Evolutionary conservation across 1,140 invertebrate genomes (phyloP).

Genomic region (Hylaeus anthracinus): DNA sequence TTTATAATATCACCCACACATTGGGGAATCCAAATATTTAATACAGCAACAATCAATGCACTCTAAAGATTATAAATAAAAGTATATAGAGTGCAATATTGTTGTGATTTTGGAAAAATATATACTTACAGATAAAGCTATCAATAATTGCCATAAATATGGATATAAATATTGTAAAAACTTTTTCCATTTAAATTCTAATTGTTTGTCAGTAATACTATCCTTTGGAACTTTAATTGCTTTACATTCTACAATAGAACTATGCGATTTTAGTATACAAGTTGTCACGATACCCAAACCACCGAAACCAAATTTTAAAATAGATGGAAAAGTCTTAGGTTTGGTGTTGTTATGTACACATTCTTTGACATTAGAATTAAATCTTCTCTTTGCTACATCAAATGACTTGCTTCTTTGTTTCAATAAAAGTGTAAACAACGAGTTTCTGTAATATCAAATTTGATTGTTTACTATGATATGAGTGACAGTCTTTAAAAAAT

Average conservation of each 20-base stretch:
- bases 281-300: constrained; percentile 43
- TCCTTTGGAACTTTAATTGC: constrained; percentile 21
- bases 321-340: constrained; percentile 3
- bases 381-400: constrained; percentile 48
- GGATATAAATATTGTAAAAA: constrained; percentile 85
- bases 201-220: constrained; percentile 14
- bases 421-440: constrained; percentile 29
- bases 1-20: constrained; percentile 90
- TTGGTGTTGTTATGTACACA: background rate
- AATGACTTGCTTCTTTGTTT: constrained; percentile 32
- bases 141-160: constrained; percentile 82
- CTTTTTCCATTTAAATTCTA: constrained; percentile 82
- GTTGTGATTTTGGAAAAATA: background rate
- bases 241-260: constrained; percentile 34
- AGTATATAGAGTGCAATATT: background rate
- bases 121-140: constrained; percentile 81
- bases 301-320: constrained; percentile 52
- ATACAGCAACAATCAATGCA: constrained; percentile 88
- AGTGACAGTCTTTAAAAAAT: background rate
- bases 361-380: constrained; percentile 37
- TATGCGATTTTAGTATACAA: constrained; percentile 39
- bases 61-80: constrained; percentile 82
- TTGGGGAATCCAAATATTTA: constrained; percentile 92
- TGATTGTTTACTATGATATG: background rate
- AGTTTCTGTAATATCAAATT: constrained; percentile 51